Base-by-base conservation (phyloP, 1,140 invertebrate genomes). In the Schlechtendalia chinensis region DNA sequence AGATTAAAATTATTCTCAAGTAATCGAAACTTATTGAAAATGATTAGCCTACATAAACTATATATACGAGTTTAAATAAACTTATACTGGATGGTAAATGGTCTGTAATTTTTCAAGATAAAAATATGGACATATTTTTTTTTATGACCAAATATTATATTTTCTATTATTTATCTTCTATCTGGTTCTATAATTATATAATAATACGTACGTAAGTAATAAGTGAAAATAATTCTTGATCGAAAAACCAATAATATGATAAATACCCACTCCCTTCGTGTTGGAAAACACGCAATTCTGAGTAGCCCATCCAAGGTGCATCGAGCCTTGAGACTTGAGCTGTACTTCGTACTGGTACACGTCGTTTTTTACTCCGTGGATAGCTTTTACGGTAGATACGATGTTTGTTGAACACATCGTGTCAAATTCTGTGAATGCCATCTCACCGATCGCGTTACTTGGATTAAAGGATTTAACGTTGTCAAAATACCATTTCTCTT, bases 341-440 rank as follows among this genome's bases (percentile, higher is more conserved):
- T 63, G 58, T 11, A 79, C 75, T 50, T 79, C 75, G 6, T 79
- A 79, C 50, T 79, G 75, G 47, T 79, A 79, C 17, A 27, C 16
- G 12, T 24, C 22, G 24, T n/a, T 14, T 0, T 29, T 63, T 12
- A 63, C 45, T 1, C 75, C 24, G 10, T 27, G 39, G 16, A 27
- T 12, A 1, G 75, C n/a, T 29, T 63, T 79, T 0, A 29, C 22
- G 12, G 75, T 79, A 1, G 24, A 39, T 22, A 79, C 1, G 32
- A n/a, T 12, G 29, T 39, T 79, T 12, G 8, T 79, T 3, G 56
- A 61, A 6, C 61, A 61, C 4, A 79, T 27, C 0, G 75, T 50
- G n/a, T 10, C 17, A 5, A 79, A 79, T 27, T 14, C 54, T 0
- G 22, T 29, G 0, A 47, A 12, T 2, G 27, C 6, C 6, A 61